Evolutionary conservation across 2,888 invertebrate genomes (phyloP).

Genomic region (Morpho achilles): DNA sequence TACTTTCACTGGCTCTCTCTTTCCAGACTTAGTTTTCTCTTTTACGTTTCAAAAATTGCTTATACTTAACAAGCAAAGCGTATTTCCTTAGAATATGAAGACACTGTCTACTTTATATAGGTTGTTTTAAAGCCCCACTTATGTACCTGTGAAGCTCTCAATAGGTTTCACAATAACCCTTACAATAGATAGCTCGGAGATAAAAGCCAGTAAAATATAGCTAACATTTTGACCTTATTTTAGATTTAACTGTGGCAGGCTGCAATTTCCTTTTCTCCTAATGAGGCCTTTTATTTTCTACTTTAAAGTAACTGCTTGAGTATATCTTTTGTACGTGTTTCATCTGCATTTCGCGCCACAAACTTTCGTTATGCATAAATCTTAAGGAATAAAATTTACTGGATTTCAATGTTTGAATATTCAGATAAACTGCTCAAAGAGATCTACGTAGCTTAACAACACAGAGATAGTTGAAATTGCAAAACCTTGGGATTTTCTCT

Average conservation of each 20-base stretch:
- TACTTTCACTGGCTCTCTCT: no score
- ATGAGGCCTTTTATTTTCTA: constrained; percentile 70
- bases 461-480: not conserved
- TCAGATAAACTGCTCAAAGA: constrained; percentile 1
- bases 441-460: not conserved
- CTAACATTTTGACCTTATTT: constrained; percentile 73
- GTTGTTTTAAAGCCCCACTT: constrained; percentile 23
- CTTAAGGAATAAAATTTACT: not conserved
- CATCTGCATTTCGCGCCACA: constrained; percentile 19
- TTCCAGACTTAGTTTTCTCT: no score
- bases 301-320: constrained; percentile 42
- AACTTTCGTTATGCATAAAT: not conserved
- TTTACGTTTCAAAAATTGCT: no score
- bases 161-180: constrained; percentile 36
- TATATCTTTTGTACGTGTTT: constrained; percentile 32
- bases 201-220: constrained; percentile 46
- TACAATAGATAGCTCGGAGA: constrained; percentile 40
- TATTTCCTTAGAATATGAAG: constrained; percentile 9
- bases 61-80: no score
- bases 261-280: constrained; percentile 76
- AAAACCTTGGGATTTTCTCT: not conserved
- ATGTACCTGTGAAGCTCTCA: constrained; percentile 28
- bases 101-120: constrained; percentile 15
- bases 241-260: constrained; percentile 63
- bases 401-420: not conserved